Evolutionary conservation across 1,140 invertebrate species (phyloP), one percentile per base, ranked within the genome.

Genomic region (Tetragonula clypearis): DNA sequence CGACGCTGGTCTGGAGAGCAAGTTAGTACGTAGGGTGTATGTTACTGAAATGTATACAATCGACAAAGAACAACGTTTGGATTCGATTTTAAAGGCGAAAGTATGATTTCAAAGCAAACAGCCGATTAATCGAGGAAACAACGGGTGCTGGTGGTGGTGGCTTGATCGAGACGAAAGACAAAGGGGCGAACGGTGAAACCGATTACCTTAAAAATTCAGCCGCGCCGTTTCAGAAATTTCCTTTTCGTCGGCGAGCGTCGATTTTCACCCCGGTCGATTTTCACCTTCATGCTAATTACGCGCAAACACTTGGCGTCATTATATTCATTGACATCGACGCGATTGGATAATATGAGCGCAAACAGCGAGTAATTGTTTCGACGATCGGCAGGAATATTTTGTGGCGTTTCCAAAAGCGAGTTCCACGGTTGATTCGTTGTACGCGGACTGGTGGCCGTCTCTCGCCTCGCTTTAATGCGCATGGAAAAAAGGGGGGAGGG

Each of bases 381-480:
- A 85, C 82, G 80, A 88, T 88, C 79, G 88, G 41, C 41, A 49
- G 75, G 84, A 86, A 88, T 88, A 89, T 89, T 89, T 89, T 89
- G 85, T 72, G 41, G 41, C 82, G 80, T 87, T 85, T 82, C 80
- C 88, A 79, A 87, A 87, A 83, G 78, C 84, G 84, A 21, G 62
- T 49, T 49, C 73, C 76, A 79, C 79, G 82, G 80, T 86, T 90
- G 88, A 84, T 88, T 87, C 85, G 86, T 76, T 78, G 82, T 84
- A 82, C 84, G 87, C 78, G 87, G 86, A 79, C 84, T 60, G 80
- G 86, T 86, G 82, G 79, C 84, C 90, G 92, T 92, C 41, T 49
- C 9, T 62, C 60, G 12, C 23, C 60, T 94, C 92, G 92, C 92
- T 93, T 93, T 93, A 94, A 94, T 93, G 91, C 92, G 87, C 87